Evolutionary conservation across 2,888 invertebrate species (phyloP).

Genomic region (Nowickia ferox): DNA sequence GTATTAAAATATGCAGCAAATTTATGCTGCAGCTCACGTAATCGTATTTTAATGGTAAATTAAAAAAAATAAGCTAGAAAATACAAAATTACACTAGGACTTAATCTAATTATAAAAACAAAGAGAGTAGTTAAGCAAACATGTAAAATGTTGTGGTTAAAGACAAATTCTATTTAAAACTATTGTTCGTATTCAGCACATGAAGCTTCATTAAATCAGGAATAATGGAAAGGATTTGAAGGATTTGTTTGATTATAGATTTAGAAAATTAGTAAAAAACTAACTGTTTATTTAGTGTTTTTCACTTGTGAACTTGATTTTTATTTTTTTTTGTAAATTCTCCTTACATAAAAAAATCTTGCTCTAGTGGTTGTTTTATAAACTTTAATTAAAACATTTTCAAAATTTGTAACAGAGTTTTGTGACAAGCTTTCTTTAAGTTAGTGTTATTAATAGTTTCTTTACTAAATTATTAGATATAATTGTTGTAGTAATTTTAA

Average conservation of each 20-base stretch:
- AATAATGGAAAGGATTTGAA: neutral
- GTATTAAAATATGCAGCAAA: neutral
- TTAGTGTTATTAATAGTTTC: too few species aligned
- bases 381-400: too few species aligned
- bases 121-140: conserved; percentile 29
- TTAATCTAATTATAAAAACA: conserved; percentile 42
- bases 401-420: too few species aligned
- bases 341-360: too few species aligned
- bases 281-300: neutral
- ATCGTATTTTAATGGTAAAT: conserved; percentile 32
- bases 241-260: neutral
- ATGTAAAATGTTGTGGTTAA: conserved; percentile 38
- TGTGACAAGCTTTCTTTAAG: too few species aligned
- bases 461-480: too few species aligned
- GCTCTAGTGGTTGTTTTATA: too few species aligned
- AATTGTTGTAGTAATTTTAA: too few species aligned
- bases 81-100: conserved; percentile 23
- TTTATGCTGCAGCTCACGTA: conserved; percentile 15
- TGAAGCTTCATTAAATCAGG: neutral
- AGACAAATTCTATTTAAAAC: conserved; percentile 1
- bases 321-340: too few species aligned
- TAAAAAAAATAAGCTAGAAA: conserved; percentile 11
- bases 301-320: too few species aligned
- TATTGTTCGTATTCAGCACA: neutral
- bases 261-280: neutral